These are phyloP conservation scores for Acheta domesticus DNA, from an alignment of 2,888 invertebrate genomes.

Conservation along the genomic window DNA sequence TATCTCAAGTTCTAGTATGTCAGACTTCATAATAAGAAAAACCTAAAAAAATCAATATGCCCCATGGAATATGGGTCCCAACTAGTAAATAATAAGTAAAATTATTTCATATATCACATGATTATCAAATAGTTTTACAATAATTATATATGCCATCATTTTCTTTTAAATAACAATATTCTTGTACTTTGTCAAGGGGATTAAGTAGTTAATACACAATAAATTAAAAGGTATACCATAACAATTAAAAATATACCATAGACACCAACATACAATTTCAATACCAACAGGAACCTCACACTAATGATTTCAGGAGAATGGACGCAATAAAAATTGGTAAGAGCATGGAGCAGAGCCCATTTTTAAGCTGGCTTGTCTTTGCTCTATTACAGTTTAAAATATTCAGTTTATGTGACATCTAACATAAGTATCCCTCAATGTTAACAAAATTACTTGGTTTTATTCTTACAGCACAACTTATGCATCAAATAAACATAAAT, in stretches of 20 bases:
- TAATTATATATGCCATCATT: not conserved
- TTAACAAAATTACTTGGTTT: too few relatives aligned
- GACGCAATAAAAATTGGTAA: constrained; percentile 3
- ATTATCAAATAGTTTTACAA: constrained; percentile 2
- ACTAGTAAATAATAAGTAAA: not conserved
- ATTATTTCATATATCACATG: not conserved
- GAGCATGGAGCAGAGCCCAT: not conserved
- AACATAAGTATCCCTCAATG: too few relatives aligned
- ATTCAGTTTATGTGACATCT: too few relatives aligned
- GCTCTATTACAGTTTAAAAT: too few relatives aligned
- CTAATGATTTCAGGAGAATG: not conserved
- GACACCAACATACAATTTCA: constrained; percentile 4
- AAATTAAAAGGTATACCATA: not conserved
- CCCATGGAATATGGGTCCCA: not conserved
- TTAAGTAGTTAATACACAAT: not conserved
- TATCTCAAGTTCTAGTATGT: too few relatives aligned
- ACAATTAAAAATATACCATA: not conserved
- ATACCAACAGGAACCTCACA: constrained; percentile 4
- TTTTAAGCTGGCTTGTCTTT: not conserved
- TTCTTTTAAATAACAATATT: not conserved
- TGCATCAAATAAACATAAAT: too few relatives aligned
- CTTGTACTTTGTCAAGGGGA: not conserved
- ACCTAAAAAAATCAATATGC: too few relatives aligned
- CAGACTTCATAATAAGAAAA: too few relatives aligned
- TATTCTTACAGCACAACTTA: too few relatives aligned